A percentile compares a stretch with the other conserved stretches of the same genome.
Conservation (phyloP, 1,140 invertebrate species). For the Macrostomum lignano region DNA sequence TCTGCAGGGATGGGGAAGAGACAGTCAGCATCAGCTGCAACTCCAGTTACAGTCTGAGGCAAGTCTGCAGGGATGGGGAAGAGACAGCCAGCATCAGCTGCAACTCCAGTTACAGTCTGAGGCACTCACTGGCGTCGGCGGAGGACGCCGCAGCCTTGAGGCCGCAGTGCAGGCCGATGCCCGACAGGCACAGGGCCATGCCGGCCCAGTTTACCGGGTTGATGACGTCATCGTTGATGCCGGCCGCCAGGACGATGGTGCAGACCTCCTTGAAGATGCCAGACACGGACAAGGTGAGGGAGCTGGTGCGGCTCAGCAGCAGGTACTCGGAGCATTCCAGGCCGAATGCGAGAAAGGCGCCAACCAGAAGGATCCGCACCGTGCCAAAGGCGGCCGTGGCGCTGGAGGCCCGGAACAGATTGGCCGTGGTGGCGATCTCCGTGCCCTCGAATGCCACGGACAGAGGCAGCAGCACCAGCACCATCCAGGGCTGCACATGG, state of each 20-base stretch:
- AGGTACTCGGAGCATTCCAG: conserved; percentile 74
- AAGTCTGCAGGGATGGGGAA: too few species aligned
- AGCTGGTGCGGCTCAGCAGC: conserved; percentile 70
- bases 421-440: conserved; percentile 18
- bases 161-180: conserved; percentile 64
- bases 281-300: conserved; percentile 70
- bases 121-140: too few species aligned
- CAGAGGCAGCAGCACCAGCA: conserved; percentile 56
- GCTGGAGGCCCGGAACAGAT: conserved; percentile 30
- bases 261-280: conserved; percentile 66
- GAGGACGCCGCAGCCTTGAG: too few species aligned
- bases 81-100: too few species aligned
- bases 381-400: conserved; percentile 16
- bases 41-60: too few species aligned
- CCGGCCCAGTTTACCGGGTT: conserved; percentile 53
- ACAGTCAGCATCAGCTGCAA: too few species aligned
- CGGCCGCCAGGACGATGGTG: conserved; percentile 38
- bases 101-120: too few species aligned
- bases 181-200: conserved; percentile 51
- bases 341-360: conserved; percentile 60
- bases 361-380: conserved; percentile 31
- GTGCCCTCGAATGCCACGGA: conserved; percentile 58
- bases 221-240: conserved; percentile 52
- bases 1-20: too few species aligned
- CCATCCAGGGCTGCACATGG: conserved; percentile 94